These are phyloP conservation scores for Siniperca scherzeri DNA, from an alignment of 2,797 vertebrate species.

Conservation along the genomic window DNA sequence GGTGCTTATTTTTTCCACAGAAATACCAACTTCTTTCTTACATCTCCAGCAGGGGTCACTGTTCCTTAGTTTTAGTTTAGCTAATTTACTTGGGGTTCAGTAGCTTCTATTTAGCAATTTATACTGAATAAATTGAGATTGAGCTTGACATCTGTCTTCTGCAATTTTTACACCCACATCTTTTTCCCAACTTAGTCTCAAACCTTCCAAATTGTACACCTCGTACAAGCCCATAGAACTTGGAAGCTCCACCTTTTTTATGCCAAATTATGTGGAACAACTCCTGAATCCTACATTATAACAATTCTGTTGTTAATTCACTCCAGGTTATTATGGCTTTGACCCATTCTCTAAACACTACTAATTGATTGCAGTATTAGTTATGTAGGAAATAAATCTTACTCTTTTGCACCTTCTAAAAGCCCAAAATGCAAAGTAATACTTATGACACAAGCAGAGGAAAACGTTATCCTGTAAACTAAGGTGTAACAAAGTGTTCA, in stretches of 20 bases:
- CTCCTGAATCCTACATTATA: no score
- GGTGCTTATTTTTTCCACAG: no score
- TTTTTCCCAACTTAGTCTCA: not conserved
- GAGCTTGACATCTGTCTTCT: not conserved
- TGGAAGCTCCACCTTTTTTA: not conserved
- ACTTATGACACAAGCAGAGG: not conserved
- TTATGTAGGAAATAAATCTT: not conserved
- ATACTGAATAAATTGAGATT: not conserved
- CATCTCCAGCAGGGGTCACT: no score
- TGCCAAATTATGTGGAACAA: not conserved
- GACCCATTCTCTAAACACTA: not conserved
- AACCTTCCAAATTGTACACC: not conserved
- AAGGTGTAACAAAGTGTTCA: not conserved
- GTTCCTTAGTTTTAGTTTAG: no score
- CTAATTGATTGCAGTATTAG: not conserved
- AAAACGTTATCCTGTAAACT: not conserved
- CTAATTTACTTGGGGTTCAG: not conserved
- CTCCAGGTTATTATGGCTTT: conserved; percentile 3
- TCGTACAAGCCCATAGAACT: not conserved
- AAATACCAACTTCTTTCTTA: no score
- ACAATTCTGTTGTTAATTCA: not conserved
- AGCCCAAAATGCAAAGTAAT: not conserved
- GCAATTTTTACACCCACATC: not conserved
- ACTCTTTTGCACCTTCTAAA: not conserved
- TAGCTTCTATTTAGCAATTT: not conserved